phyloP scores from a whole-genome alignment of 1,140 invertebrate genomes.

The Helicoverpa zea region DNA sequence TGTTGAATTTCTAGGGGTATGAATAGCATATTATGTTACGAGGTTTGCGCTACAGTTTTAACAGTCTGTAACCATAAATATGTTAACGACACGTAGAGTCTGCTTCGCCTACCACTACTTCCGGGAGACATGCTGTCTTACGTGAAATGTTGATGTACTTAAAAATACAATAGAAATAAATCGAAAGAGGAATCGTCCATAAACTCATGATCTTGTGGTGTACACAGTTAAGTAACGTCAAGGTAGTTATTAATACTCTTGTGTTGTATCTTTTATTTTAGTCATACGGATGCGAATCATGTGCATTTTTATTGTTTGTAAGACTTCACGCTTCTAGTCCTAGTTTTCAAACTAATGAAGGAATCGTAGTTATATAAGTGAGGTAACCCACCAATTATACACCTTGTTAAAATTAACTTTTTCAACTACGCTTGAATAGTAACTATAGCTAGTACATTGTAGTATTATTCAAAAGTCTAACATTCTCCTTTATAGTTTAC shows the following conservation, averaged over 20 bases:
- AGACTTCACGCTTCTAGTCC: constrained; percentile 41
- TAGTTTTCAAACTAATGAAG: constrained; percentile 14
- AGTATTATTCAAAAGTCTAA: neutral
- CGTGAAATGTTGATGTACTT: too few relatives aligned
- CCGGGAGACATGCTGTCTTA: too few relatives aligned
- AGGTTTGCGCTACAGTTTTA: too few relatives aligned
- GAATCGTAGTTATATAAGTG: constrained; percentile 22
- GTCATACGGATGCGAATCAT: constrained; percentile 8
- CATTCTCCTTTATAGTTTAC: neutral
- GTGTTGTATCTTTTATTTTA: neutral
- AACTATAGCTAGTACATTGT: constrained; percentile 16
- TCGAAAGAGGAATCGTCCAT: too few relatives aligned
- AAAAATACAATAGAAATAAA: too few relatives aligned
- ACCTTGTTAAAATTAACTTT: neutral
- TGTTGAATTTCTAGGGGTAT: too few relatives aligned
- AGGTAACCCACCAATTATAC: constrained; percentile 31
- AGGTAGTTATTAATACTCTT: too few relatives aligned
- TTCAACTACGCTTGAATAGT: constrained; percentile 19
- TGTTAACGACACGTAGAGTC: too few relatives aligned
- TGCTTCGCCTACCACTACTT: too few relatives aligned
- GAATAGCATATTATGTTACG: too few relatives aligned
- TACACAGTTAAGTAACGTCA: neutral
- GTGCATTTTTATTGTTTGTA: neutral
- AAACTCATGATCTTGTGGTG: too few relatives aligned
- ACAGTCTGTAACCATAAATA: too few relatives aligned